Evolutionary conservation across 2,888 invertebrate species (phyloP), one percentile per base, ranked within the genome.

Genomic region (Lepetodrilus schrolli): DNA sequence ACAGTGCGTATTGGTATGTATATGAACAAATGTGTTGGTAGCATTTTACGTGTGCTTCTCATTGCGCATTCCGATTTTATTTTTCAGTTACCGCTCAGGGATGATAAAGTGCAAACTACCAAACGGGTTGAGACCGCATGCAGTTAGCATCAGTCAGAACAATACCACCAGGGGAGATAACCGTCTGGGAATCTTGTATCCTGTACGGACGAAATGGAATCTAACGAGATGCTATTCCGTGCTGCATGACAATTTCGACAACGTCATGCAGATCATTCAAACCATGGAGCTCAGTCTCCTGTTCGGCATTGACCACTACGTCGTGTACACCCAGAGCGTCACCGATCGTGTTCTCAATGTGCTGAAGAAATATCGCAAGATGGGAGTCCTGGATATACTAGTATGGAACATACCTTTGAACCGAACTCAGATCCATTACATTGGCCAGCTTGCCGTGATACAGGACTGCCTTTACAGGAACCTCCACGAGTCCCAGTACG

Each of bases 81-180:
- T 13, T 58, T 58, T 58, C 34, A 58, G 58, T 1, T 58, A 58
- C 58, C 26, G 30, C 17, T 58, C 58, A n/a, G 58, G 30, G 34
- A 26, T 58, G 23, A 58, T 58, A 3, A 13, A 30, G 4, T 58
- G 58, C 17, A 17, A 7, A 4, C 30, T 58, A 10, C 58, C 58
- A 8, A 58, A 58, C 3, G 58, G 30, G 13, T 17, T 10, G 2
- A 13, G n/a, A 13, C 58, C 58, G 17, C 17, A 23, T n/a, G 13
- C 30, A n/a, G 58, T 58, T 0, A 58, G 30, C n/a, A 30, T 58
- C 1, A 58, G 30, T 5, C 26, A 30, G n/a, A 10, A 58, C 34
- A 30, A 13, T 30, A 30, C 30, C n/a, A 26, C 58, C 17, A n/a
- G 26, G 10, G 58, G 30, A 13, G 1, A n/a, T 1, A 58, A 58